Percentiles rank a stretch among this genome's conserved stretches.
Evolutionary conservation across 2,113 vertebrate genomes (phyloP).

Genomic region (Tylochromis polylepis): DNA sequence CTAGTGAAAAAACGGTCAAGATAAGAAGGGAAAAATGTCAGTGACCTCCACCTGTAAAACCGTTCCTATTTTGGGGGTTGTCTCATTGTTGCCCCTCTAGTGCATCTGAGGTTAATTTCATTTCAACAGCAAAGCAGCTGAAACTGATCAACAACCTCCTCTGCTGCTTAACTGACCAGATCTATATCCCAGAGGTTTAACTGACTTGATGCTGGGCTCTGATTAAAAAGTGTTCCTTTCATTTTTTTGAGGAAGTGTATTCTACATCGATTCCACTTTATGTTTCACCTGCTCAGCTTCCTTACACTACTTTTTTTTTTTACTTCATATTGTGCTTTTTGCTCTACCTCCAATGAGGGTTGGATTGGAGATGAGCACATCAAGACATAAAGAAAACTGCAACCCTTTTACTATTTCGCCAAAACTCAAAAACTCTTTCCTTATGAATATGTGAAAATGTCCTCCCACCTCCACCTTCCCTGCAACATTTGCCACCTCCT

Average conservation of each 20-base stretch:
- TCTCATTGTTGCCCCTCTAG: rapidly evolving
- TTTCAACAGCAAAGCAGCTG: neutral
- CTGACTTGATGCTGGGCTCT: neutral
- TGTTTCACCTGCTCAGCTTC: neutral
- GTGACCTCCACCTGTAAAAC: neutral
- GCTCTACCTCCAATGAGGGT: neutral
- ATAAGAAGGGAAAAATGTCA: neutral
- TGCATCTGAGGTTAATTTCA: neutral
- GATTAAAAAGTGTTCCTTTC: neutral
- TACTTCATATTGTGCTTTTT: neutral
- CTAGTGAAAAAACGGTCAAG: neutral
- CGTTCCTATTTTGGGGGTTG: neutral
- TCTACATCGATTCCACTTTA: neutral
- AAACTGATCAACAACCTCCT: neutral
- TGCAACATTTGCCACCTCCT: conserved; percentile 1
- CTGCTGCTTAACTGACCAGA: neutral
- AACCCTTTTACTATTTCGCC: neutral
- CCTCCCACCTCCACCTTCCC: conserved; percentile 9
- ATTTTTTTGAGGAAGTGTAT: neutral
- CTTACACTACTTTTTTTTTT: rapidly evolving
- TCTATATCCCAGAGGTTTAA: neutral
- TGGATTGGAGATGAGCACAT: neutral
- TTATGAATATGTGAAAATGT: conserved; percentile 24
- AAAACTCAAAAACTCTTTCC: neutral
- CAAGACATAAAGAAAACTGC: neutral